These are phyloP conservation scores for Agapornis roseicollis DNA, from an alignment of 2,113 vertebrate species.

Conservation along the genomic window DNA sequence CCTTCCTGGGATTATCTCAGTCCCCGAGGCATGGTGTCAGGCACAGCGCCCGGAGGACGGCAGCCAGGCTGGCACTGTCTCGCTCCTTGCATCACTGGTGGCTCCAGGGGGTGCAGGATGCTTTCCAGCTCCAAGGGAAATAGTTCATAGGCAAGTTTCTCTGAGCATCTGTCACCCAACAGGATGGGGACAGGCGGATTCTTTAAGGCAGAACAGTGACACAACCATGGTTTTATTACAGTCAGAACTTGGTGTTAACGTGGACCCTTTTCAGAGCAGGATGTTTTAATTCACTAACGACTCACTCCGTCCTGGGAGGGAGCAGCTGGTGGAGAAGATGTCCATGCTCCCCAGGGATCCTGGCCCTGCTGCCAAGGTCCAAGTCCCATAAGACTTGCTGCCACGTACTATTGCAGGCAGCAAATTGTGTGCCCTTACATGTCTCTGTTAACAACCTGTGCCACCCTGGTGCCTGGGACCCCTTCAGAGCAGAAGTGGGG, in stretches of 20 bases:
- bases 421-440: fast-evolving
- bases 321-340: not conserved
- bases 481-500: not conserved
- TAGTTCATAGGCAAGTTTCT: not conserved
- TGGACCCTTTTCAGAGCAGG: not conserved
- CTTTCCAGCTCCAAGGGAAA: not conserved
- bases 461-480: not conserved
- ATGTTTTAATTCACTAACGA: not conserved
- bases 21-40: not conserved
- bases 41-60: not conserved
- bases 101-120: constrained; percentile 12
- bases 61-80: not conserved
- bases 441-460: not conserved
- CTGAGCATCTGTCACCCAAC: not conserved
- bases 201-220: not conserved
- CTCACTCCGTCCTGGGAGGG: not conserved
- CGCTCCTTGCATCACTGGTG: not conserved
- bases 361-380: not conserved
- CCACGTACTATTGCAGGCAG: fast-evolving
- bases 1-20: constrained; percentile 61
- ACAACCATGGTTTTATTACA: fast-evolving
- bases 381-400: not conserved
- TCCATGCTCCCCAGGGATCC: not conserved
- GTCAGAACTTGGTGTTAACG: not conserved
- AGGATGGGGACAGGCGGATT: not conserved